Base-by-base conservation (phyloP, 2,113 vertebrate species). In the Saguinus imperator region DNA sequence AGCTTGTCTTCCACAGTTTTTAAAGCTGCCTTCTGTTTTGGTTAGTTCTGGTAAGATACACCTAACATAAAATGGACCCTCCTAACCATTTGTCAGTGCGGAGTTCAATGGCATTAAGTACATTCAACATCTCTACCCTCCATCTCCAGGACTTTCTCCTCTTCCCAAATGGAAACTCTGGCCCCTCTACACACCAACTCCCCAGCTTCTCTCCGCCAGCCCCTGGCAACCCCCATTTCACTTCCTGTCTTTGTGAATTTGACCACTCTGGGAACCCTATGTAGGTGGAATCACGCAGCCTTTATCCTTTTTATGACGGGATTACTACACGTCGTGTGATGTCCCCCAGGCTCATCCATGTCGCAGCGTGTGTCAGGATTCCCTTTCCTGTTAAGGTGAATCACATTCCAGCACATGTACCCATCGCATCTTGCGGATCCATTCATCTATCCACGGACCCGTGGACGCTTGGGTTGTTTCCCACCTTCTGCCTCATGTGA, bases 281-380 rank as follows among this genome's bases (percentile, higher is more conserved):
- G 0, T 6, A 29, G 40, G 70, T 12, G 40, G 14, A 27, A 2
- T 32, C 66, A 18, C 0, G 1, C 3, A 5, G 18, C 6, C 1
- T 57, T 3, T 73, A 17, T 25, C 18, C 35, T 55, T 70, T 64
- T 61, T 4, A 8, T 52, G 23, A 21, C 73, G 35, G 73, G 58
- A 12, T 18, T 64, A 1, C 18, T 9, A 50, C 20, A 8, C 10
- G 16, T 27, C 37, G 79, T 27, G 3, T 29, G 25, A 17, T 40
- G 73, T 52, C 18, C 10, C 50, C 58, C 43, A 12, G 4, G 4
- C 6, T 29, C 45, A 8, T 45, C 5, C 13, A 3, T 1, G 27
- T 40, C 20, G 32, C 43, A 25, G 32, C 35, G 0, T 0, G 4
- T 3, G 20, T 55, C n/a, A 55, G 83, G 48, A 35, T 55, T 4